These are phyloP conservation scores for Notoglanidium macrostoma DNA, from an alignment of 2,797 vertebrate species.

Conservation along the genomic window DNA sequence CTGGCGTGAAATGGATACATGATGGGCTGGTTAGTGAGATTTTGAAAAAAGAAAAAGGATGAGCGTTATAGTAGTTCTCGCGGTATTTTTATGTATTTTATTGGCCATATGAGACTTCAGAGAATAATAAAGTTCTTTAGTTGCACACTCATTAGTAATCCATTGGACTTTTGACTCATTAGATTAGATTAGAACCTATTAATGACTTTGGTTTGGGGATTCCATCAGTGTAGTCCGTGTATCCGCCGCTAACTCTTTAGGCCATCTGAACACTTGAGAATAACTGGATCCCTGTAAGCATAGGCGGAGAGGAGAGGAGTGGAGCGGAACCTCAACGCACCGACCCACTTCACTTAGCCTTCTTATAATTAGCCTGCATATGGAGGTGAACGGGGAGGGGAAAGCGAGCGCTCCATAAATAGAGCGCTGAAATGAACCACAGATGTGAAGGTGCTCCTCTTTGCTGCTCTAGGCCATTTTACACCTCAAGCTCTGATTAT, in stretches of 20 bases:
- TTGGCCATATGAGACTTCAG: neutral
- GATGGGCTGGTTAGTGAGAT: neutral
- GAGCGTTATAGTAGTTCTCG: neutral
- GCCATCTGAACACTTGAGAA: constrained; percentile 29
- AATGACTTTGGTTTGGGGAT: neutral
- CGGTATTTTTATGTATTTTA: neutral
- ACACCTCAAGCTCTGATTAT: constrained; percentile 48
- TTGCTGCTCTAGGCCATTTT: constrained; percentile 38
- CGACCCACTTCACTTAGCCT: constrained; percentile 34
- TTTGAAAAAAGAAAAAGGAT: neutral
- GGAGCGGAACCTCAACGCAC: constrained; percentile 20
- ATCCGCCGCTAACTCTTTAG: neutral
- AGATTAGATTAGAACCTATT: neutral
- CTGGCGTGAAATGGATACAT: neutral
- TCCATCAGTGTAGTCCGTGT: neutral
- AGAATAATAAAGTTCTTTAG: neutral
- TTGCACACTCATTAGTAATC: neutral
- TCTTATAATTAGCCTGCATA: constrained; percentile 31
- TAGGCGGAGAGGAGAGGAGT: constrained; percentile 2
- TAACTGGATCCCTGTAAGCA: constrained; percentile 42
- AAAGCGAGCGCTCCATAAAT: constrained; percentile 22
- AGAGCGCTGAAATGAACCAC: constrained; percentile 36
- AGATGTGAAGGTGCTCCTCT: constrained; percentile 42
- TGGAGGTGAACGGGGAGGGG: neutral
- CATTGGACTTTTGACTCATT: neutral